Base-by-base conservation (phyloP, 2,113 vertebrate genomes). In the Amblyornis subalaris region DNA sequence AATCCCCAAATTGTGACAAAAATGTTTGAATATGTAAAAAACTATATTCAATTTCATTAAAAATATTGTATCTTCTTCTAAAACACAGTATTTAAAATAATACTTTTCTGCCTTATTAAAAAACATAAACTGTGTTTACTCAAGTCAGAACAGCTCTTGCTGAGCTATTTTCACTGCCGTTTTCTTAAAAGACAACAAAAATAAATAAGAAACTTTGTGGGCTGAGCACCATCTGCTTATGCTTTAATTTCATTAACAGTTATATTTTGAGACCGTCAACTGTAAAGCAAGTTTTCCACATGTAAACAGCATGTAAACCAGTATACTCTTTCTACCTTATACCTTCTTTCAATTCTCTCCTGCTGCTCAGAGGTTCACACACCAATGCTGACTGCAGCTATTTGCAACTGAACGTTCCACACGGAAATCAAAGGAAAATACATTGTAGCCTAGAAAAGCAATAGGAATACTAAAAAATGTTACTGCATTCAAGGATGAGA, bases 221-320 rank as follows among this genome's bases (percentile, higher is more conserved):
- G 94, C 24, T 82, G 65, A 65, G 23, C 35, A 86, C 90, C 79
- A 96, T 93, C 85, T 93, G 84, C 78, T 76, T 71, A 71, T 51
- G 42, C n/a, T 80, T 88, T 70, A 73, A 65, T 91, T 94, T 64
- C 50, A 71, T 76, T 91, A 93, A 88, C 85, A 90, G 70, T 64
- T 95, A 35, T 69, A 93, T 87, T 95, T 88, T 74, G 60, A 93
- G 78, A 79, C 25, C 29, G 77, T 88, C 67, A 94, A 48, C 93
- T 95, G 81, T 65, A 94, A 96, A 90, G 70, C 64, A 92, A 45
- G 61, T 85, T 91, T 94, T 75, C 79, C 36, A 89, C 93, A 84
- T 20, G 54, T 71, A 93, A 95, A 83, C 64, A 90, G 64, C 67
- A 79, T 22, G 15, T 38, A 70, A 92, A 85, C 8, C 2, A 0